Evolutionary conservation across 2,797 vertebrate genomes (phyloP), one percentile per base, ranked within the genome.

Genomic region (Notolepis coatsorum): DNA sequence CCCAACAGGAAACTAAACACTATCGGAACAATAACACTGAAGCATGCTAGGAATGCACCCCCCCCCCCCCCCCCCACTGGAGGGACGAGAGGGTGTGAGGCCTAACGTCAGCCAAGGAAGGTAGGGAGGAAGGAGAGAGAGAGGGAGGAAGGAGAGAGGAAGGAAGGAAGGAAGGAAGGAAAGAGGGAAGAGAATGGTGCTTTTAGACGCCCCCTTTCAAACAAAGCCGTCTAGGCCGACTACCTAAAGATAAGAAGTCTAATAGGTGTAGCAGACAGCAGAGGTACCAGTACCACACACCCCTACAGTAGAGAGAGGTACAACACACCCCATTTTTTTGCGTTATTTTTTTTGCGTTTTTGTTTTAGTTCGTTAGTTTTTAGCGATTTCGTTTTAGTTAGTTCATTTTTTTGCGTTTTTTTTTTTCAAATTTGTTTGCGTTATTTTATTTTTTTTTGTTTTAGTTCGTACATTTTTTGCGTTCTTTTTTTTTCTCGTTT

Each of bases 11-110:
- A n/a, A n/a, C n/a, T 65, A 57, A 65, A 28, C 38, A 75, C 66
- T 68, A 77, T 78, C 81, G 80, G 81, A 70, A 72, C 56, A 74
- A 73, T 54, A 77, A 47, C 48, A 61, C 65, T 47, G 5, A 85
- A 78, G 57, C 49, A 73, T 65, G 80, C 48, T 15, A 78, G 73
- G 75, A 86, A 85, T 82, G 73, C 61, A 75, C 76, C 68, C 81
- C 67, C 65, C 79, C 82, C 77, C 79, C 61, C 75, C 76, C 68
- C 81, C 67, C 65, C 79, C 82, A 79, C 79, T 84, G 73, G 61
- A 71, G 64, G 41, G 70, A 20, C 28, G 33, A 35, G 20, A 49
- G 61, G 46, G 37, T 58, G 62, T 28, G 55, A 13, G 7, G 38
- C n/a, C n/a, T n/a, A n/a, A n/a, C 42, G 61, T 79, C 21, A 60